Percentiles rank a stretch among this genome's conserved stretches.
phyloP scores from a whole-genome alignment of 2,797 vertebrate genomes.

The Aselliscus stoliczkanus region DNA sequence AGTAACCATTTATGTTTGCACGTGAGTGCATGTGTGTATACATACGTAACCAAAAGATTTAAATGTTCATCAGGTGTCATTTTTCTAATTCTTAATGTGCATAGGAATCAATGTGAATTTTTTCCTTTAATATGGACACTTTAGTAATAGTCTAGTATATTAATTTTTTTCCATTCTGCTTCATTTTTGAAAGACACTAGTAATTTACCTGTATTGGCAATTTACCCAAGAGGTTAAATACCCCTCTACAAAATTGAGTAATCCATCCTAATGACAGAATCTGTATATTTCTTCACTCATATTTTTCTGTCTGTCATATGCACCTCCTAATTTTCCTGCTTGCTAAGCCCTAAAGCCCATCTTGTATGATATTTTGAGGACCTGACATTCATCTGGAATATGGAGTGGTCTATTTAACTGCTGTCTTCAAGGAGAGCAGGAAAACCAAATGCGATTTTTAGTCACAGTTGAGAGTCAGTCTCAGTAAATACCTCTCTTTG shows the following conservation, averaged over 20 bases:
- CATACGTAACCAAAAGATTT: neutral
- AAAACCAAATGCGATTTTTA: conserved; percentile 29
- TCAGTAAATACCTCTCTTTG: conserved; percentile 12
- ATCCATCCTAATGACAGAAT: neutral
- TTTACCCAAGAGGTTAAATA: neutral
- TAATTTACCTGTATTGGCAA: neutral
- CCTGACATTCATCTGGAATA: neutral
- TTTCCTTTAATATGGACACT: neutral
- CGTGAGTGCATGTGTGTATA: neutral
- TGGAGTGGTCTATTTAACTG: neutral
- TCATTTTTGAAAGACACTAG: neutral
- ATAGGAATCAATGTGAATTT: neutral
- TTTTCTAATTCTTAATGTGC: neutral
- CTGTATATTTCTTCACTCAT: neutral
- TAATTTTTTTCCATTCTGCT: neutral
- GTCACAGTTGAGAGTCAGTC: neutral
- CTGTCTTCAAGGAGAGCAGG: neutral
- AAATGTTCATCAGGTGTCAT: neutral
- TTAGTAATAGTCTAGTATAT: neutral
- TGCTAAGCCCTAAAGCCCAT: neutral
- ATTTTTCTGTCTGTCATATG: neutral
- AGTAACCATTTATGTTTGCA: neutral
- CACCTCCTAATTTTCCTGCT: neutral
- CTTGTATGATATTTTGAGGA: neutral
- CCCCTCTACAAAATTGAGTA: neutral